These are phyloP conservation scores for Hypolimnas misippus DNA, from an alignment of 2,888 invertebrate species.

Conservation along the genomic window DNA sequence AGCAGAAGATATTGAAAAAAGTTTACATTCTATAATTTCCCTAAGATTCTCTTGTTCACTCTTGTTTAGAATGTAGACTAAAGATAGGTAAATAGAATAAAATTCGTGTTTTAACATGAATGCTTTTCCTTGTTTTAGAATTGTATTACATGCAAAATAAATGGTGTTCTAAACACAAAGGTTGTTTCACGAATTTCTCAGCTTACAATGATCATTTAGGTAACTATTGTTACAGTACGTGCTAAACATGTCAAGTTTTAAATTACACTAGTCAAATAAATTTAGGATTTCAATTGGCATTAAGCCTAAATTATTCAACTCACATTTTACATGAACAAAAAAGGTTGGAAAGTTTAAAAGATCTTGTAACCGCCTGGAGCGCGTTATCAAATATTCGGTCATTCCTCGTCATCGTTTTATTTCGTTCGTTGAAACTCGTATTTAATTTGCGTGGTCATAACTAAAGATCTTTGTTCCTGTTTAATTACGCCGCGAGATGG, in stretches of 20 bases:
- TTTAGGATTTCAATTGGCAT: background rate
- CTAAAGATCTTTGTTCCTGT: conserved; percentile 47
- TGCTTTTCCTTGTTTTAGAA: no score
- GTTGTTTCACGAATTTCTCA: background rate
- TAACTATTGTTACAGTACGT: no score
- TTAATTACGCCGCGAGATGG: conserved; percentile 46
- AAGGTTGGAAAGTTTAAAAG: background rate
- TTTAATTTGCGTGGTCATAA: conserved; percentile 43
- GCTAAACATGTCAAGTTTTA: no score
- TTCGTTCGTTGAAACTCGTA: conserved; percentile 27
- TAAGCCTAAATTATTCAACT: background rate
- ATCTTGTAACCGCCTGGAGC: background rate
- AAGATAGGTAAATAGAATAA: no score
- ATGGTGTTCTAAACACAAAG: background rate
- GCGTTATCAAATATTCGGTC: conserved; percentile 13
- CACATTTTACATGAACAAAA: background rate
- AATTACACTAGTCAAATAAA: background rate
- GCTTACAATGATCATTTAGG: background rate
- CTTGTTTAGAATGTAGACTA: no score
- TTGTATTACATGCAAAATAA: no score
- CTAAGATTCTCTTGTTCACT: no score
- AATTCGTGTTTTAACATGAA: no score
- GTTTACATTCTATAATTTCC: no score
- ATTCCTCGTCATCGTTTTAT: conserved; percentile 18
- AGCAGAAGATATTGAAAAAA: background rate